Percentiles rank a stretch among this genome's conserved stretches.
Evolutionary conservation across 2,797 vertebrate genomes (phyloP).

Genomic region (Danio albolineatus): DNA sequence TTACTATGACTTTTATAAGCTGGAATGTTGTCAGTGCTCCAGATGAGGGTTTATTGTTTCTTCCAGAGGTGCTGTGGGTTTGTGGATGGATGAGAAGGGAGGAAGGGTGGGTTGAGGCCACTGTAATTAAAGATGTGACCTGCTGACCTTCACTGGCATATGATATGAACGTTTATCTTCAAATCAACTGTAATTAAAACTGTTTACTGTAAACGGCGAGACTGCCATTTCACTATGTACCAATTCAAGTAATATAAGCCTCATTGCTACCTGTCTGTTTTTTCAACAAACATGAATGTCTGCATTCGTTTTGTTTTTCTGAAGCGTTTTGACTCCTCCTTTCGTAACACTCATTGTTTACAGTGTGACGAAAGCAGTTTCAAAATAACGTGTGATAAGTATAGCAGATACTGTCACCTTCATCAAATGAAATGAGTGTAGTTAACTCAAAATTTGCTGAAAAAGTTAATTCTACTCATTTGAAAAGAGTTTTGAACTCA

Average conservation of each 20-base stretch:
- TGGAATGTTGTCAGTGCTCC: slow-evolving; percentile 40
- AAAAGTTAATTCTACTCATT: too few species aligned
- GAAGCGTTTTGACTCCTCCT: too few species aligned
- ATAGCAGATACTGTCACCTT: too few species aligned
- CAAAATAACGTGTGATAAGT: too few species aligned
- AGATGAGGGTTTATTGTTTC: slow-evolving; percentile 45
- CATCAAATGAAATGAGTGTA: too few species aligned
- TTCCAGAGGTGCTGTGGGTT: slow-evolving; percentile 32
- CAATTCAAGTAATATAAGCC: neutral
- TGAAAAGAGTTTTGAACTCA: too few species aligned
- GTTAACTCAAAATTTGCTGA: too few species aligned
- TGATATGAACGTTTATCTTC: slow-evolving; percentile 48
- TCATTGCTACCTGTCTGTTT: neutral
- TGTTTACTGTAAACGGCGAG: slow-evolving; percentile 11
- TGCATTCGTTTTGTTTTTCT: neutral
- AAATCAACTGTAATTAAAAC: slow-evolving; percentile 19
- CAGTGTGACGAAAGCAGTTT: too few species aligned
- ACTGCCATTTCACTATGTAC: neutral
- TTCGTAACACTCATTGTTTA: neutral
- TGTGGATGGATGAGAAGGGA: slow-evolving; percentile 3
- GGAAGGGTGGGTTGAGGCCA: slow-evolving; percentile 20
- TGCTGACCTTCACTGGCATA: slow-evolving; percentile 61
- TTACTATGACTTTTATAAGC: slow-evolving; percentile 23
- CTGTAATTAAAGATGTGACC: slow-evolving; percentile 59
- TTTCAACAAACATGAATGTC: neutral